Evolutionary conservation across 2,797 vertebrate species (phyloP).

Genomic region (Echiichthys vipera): DNA sequence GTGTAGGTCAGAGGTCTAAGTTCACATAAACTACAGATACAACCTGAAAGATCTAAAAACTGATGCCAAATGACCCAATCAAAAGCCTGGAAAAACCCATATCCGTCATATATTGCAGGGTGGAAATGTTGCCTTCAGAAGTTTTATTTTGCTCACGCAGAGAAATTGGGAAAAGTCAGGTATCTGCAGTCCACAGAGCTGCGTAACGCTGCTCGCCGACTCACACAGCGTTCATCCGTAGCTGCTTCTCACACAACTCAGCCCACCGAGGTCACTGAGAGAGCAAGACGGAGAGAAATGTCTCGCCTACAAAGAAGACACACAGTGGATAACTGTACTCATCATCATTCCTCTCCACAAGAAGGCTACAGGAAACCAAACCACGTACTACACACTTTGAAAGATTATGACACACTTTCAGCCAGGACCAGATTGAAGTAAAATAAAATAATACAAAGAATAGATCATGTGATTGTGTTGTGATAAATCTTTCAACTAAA

Average conservation of each 20-base stretch:
- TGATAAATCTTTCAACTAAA: background rate
- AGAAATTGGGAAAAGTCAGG: background rate
- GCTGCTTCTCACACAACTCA: slow-evolving; percentile 39
- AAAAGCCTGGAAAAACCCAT: background rate
- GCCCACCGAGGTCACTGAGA: slow-evolving; percentile 54
- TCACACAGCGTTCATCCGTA: slow-evolving; percentile 22
- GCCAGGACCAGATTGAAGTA: background rate
- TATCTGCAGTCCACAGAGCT: slow-evolving; percentile 12
- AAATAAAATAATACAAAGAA: background rate
- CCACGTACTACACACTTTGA: slow-evolving; percentile 1
- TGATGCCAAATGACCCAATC: background rate
- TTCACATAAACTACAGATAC: background rate
- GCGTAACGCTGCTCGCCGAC: slow-evolving; percentile 6
- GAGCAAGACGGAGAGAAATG: slow-evolving; percentile 33
- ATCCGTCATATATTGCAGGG: background rate
- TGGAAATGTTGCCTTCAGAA: slow-evolving; percentile 5
- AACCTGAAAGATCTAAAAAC: background rate
- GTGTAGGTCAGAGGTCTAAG: background rate
- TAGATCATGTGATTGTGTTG: background rate
- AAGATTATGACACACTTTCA: slow-evolving; percentile 1
- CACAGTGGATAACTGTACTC: slow-evolving; percentile 7
- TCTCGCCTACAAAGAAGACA: slow-evolving; percentile 60
- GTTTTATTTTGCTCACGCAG: slow-evolving; percentile 24
- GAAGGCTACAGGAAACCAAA: slow-evolving; percentile 27
- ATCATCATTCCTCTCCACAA: slow-evolving; percentile 22